These are phyloP conservation scores for Steatornis caripensis DNA, from an alignment of 2,113 vertebrate genomes.

Conservation along the genomic window DNA sequence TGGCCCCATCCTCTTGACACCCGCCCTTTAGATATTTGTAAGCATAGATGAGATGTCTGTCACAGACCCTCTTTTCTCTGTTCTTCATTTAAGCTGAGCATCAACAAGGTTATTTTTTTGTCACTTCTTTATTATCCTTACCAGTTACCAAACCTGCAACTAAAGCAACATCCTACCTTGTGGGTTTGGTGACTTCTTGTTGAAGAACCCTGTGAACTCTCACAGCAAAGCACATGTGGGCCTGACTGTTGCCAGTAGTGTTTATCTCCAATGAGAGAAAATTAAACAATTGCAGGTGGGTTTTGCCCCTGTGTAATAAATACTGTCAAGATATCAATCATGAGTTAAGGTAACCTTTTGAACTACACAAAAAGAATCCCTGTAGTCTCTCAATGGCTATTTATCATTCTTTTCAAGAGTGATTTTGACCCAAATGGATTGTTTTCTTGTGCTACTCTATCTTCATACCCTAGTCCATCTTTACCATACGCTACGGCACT, in stretches of 20 bases:
- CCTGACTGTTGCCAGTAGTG: not conserved
- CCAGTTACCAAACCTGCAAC: not conserved
- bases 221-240: not conserved
- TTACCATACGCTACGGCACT: not conserved
- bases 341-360: conserved; percentile 2
- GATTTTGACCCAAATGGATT: conserved; percentile 37
- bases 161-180: not conserved
- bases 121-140: not conserved
- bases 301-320: not conserved
- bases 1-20: too few species aligned
- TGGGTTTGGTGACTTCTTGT: not conserved
- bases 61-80: not conserved
- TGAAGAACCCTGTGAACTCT: not conserved
- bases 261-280: not conserved
- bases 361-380: not conserved
- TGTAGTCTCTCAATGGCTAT: not conserved
- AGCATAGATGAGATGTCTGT: too few species aligned
- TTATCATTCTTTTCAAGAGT: conserved; percentile 2
- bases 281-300: not conserved
- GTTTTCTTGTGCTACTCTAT: conserved; percentile 16
- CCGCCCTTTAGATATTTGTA: too few species aligned
- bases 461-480: conserved; percentile 20
- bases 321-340: not conserved
- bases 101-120: not conserved
- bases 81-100: not conserved